A percentile compares a stretch with the other conserved stretches of the same genome.
These are phyloP conservation scores for Paramacrobiotus metropolitanus DNA, from an alignment of 1,140 invertebrate genomes.

Conservation along the genomic window DNA sequence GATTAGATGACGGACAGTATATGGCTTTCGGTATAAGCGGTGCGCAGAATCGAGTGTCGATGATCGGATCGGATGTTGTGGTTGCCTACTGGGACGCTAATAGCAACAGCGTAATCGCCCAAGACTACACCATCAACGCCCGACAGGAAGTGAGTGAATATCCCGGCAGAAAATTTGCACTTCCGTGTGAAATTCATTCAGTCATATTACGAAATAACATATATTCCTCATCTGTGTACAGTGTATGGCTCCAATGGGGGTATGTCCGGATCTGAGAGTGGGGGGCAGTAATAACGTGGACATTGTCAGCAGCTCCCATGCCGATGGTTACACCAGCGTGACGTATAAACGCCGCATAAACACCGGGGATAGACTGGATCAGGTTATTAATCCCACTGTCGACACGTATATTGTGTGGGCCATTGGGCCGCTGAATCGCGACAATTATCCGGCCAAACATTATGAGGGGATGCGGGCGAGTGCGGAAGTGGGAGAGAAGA, in stretches of 20 bases:
- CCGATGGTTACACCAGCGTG: conserved; percentile 54
- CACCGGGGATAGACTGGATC: conserved; percentile 49
- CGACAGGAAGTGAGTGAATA: neutral
- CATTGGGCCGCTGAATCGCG: conserved; percentile 47
- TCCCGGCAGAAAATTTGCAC: too few species aligned
- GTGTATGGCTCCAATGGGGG: conserved; percentile 29
- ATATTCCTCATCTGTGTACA: too few species aligned
- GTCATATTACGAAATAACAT: too few species aligned
- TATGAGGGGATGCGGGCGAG: neutral
- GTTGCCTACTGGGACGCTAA: neutral
- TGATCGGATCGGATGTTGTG: neutral
- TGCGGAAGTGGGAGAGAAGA: neutral
- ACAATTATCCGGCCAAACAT: conserved; percentile 39
- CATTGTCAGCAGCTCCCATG: conserved; percentile 34
- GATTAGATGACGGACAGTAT: neutral
- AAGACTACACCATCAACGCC: neutral
- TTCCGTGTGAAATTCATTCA: neutral
- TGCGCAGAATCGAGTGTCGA: neutral
- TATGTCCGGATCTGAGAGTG: conserved; percentile 50
- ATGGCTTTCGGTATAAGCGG: conserved; percentile 1
- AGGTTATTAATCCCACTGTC: conserved; percentile 39
- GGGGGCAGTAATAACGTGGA: conserved; percentile 36
- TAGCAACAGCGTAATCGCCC: neutral
- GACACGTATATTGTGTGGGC: conserved; percentile 54
- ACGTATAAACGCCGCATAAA: conserved; percentile 44